A percentile compares a stretch with the other conserved stretches of the same genome.
phyloP scores from a whole-genome alignment of 2,888 invertebrate genomes.

The Diaprepes abbreviatus region DNA sequence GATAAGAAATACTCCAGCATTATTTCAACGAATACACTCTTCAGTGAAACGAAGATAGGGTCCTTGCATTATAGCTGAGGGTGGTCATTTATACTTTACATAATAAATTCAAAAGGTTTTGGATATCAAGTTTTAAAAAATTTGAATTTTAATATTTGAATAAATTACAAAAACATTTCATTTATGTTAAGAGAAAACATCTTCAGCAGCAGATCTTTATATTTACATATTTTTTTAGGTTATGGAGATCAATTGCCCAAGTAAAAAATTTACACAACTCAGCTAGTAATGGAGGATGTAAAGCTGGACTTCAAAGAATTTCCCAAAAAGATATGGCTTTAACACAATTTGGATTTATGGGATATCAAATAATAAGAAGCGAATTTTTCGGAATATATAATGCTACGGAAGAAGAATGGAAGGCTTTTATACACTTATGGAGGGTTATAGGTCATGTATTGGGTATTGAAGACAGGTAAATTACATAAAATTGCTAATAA shows the following conservation, averaged over 20 bases:
- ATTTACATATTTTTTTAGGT: conserved; percentile 67
- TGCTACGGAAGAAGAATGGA: conserved; percentile 75
- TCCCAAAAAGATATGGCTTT: conserved; percentile 88
- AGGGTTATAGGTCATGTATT: conserved; percentile 83
- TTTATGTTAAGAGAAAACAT: no score
- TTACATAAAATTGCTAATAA: no score
- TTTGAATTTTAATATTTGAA: no score
- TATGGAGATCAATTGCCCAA: conserved; percentile 78
- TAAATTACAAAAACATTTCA: no score
- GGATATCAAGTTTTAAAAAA: no score
- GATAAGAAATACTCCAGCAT: no score
- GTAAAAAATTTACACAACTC: conserved; percentile 78
- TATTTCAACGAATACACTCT: no score
- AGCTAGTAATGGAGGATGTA: conserved; percentile 71
- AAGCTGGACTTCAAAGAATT: conserved; percentile 72
- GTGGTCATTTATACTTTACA: no score
- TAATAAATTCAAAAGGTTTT: no score
- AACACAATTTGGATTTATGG: conserved; percentile 91
- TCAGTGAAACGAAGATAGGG: no score
- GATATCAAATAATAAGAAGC: conserved; percentile 73
- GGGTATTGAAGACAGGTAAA: conserved; percentile 84
- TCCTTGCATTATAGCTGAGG: no score
- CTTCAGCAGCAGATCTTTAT: no score
- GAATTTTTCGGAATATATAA: conserved; percentile 75
- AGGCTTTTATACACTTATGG: conserved; percentile 88